Base-by-base conservation (phyloP, 2,888 invertebrate species). In the Oeneis ivallda region DNA sequence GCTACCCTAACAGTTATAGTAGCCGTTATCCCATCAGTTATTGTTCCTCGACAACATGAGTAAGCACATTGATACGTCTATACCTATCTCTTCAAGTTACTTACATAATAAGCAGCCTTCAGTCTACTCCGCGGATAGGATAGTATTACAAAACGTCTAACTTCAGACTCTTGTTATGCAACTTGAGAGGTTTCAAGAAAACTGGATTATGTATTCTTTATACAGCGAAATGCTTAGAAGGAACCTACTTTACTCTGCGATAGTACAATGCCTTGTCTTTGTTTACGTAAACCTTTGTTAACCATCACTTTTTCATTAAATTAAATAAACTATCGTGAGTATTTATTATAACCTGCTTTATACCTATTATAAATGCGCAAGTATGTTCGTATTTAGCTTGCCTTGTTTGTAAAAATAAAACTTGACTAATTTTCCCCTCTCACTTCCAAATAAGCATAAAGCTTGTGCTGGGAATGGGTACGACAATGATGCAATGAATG, bases 161-260 rank as follows among this genome's bases (percentile, higher is more conserved):
- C 58, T 58, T 53, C 11, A 62, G 52, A 53, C 65, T 70, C 71
- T 73, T 73, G 72, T 73, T 74, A 72, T 66, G 72, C 70, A 70
- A 76, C 78, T 80, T 81, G 75, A 72, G 71, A 75, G 82, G 81
- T 73, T 82, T 82, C 82, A 70, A 72, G 72, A 76, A 77, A 79
- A 75, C 73, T 73, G 71, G 75, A 72, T 76, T 74, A 76, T 54
- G 59, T 63, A 53, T 65, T 67, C 41, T 64, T 58, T 65, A 57
- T 62, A 66, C 60, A 65, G 66, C 41, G 57, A 60, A 60, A 60
- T 17, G 49, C 37, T 60, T 13, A 10, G 8, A 19, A 19, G 15
- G 37, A 37, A 34, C 59, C 15, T 34, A 50, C 11, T 58, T 63
- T 58, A 54, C 17, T 56, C 13, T 0, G 19, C 11, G 49, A 26